These are phyloP conservation scores for Phaethon lepturus DNA, from an alignment of 2,113 vertebrate species.

Conservation along the genomic window DNA sequence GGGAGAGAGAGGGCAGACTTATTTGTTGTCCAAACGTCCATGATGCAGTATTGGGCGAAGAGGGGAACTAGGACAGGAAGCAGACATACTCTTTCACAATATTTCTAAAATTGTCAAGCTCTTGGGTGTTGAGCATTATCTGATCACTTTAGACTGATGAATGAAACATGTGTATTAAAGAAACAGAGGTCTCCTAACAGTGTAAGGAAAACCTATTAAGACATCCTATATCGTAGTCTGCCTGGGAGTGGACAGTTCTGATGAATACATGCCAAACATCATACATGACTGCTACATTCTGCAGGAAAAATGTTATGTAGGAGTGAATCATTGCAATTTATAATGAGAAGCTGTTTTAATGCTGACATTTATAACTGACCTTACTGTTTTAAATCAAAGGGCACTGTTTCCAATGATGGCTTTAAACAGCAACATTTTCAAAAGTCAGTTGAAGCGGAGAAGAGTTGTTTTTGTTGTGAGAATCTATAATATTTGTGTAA, in stretches of 20 bases:
- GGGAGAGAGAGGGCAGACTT: neutral
- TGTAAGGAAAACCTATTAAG: neutral
- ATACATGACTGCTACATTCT: neutral
- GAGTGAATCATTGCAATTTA: neutral
- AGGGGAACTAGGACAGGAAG: neutral
- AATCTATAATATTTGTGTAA: neutral
- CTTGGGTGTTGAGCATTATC: neutral
- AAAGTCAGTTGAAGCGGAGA: neutral
- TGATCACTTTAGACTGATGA: neutral
- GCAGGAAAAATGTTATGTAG: neutral
- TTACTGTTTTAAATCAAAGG: neutral
- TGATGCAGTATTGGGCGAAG: neutral
- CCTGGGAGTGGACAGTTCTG: neutral
- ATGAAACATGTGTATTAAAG: neutral
- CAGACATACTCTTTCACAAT: neutral
- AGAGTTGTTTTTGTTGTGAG: neutral
- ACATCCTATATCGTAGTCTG: neutral
- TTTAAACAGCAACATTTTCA: conserved; percentile 2
- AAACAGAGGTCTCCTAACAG: neutral
- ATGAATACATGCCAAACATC: neutral
- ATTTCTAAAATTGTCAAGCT: neutral
- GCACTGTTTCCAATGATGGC: neutral
- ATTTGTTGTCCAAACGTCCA: neutral
- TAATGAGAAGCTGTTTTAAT: neutral
- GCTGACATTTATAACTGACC: conserved; percentile 1